Base-by-base conservation (phyloP, 2,797 vertebrate species). In the Gymnothorax reevesii region DNA sequence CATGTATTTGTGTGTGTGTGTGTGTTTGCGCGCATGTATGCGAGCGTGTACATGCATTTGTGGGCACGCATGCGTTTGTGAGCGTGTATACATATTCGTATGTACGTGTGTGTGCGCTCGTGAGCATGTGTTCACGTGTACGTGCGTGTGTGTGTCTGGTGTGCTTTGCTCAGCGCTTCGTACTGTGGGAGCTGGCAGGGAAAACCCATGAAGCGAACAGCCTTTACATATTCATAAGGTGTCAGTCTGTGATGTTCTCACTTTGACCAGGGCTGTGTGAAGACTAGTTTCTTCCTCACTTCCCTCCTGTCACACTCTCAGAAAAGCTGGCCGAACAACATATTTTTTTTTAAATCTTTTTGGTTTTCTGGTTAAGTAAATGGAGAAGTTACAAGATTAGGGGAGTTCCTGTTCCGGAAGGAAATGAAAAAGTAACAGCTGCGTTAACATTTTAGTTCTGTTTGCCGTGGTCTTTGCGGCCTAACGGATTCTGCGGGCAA, bases 401-500 rank as follows among this genome's bases (percentile, higher is more conserved):
- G 33, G 57, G n/a, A 25, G 55, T 57, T 83, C 57, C 54, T 83
- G 49, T 83, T 54, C 82, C 33, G 54, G n/a, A 59, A 83, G 55
- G 57, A 60, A 5, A 27, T 57, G 13, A 59, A 27, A 83, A 59
- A 6, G 12, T 27, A 49, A 83, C 25, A 57, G 54, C 22, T 59
- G 5, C 25, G 33, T 42, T 42, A 42, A 57, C 55, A 25, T 57
- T 57, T 57, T 3, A 49, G 10, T 4, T 22, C 25, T 2, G 17
- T 60, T 82, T n/a, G 1, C 8, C n/a, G 33, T 2, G 22, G 52
- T 83, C 20, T 12, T 59, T 15, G 25, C n/a, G 20, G 33, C 60
- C 59, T 84, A 84, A 66, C 52, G 57, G 66, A 64, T 66, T 84
- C 20, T 84, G 25, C 25, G 27, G 9, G 55, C 60, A 66, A 84